Conservation (phyloP, 2,888 invertebrate genomes). For the Drosophila emarginata region DNA sequence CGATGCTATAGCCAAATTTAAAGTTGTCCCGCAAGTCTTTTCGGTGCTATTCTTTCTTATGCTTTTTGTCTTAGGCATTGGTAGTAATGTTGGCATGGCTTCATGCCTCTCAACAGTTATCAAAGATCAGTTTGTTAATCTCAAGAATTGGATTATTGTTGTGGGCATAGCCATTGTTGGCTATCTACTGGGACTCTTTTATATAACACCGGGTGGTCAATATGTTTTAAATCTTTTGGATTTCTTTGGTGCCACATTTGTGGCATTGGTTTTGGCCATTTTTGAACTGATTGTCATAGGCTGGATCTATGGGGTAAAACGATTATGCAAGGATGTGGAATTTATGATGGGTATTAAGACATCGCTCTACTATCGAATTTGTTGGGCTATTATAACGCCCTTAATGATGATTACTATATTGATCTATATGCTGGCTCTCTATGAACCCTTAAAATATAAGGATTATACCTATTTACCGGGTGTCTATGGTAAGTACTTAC, state of each 20-base stretch:
- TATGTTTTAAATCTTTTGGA: conserved; percentile 88
- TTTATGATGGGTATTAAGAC: conserved; percentile 89
- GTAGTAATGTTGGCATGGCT: conserved; percentile 83
- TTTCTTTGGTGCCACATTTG: conserved; percentile 89
- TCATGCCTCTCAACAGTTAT: conserved; percentile 83
- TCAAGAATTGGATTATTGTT: conserved; percentile 84
- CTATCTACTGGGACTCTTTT: conserved; percentile 85
- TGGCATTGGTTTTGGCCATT: conserved; percentile 87
- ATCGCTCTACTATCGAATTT: conserved; percentile 89
- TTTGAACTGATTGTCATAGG: conserved; percentile 88
- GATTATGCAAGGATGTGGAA: conserved; percentile 88
- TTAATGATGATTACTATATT: conserved; percentile 87
- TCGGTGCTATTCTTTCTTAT: conserved; percentile 84
- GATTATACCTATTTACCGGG: conserved; percentile 85
- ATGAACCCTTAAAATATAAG: conserved; percentile 86
- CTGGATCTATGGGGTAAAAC: conserved; percentile 89
- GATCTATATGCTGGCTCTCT: conserved; percentile 86
- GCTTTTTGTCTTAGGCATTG: conserved; percentile 84
- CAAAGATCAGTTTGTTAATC: conserved; percentile 82
- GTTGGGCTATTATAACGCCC: conserved; percentile 90
- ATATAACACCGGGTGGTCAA: conserved; percentile 88
- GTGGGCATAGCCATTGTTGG: conserved; percentile 82
- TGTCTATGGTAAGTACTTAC: conserved; percentile 84
- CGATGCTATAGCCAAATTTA: conserved; percentile 84
- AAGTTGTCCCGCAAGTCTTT: conserved; percentile 84